A percentile compares a stretch with the other conserved stretches of the same genome.
Evolutionary conservation across 2,888 invertebrate species (phyloP).

Genomic region (Euphydryas editha): DNA sequence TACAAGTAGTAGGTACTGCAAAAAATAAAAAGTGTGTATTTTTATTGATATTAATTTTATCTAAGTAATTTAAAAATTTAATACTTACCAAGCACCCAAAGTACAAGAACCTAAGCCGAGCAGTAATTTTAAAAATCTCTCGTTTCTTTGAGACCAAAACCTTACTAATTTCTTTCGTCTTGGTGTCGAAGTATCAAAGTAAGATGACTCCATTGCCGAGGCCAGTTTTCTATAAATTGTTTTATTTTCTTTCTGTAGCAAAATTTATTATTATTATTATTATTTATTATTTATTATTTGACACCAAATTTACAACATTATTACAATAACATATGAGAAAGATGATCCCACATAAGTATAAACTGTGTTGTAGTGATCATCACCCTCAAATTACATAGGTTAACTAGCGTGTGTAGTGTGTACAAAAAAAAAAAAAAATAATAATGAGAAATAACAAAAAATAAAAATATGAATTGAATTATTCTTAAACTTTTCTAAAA

Average conservation of each 20-base stretch:
- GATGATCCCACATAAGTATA: too few relatives aligned
- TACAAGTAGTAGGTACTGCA: not conserved
- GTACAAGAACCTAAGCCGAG: slow-evolving; percentile 60
- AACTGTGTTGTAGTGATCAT: too few relatives aligned
- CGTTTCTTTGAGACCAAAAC: slow-evolving; percentile 58
- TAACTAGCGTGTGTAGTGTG: too few relatives aligned
- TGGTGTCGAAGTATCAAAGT: slow-evolving; percentile 61
- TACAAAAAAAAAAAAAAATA: too few relatives aligned
- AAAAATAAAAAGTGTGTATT: not conserved
- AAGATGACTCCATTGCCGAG: slow-evolving; percentile 58
- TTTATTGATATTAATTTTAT: not conserved
- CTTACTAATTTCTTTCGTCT: slow-evolving; percentile 53
- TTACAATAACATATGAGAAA: too few relatives aligned
- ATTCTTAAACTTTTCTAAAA: too few relatives aligned
- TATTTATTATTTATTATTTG: not conserved
- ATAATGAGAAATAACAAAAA: too few relatives aligned
- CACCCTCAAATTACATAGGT: too few relatives aligned
- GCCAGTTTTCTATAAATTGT: slow-evolving; percentile 58
- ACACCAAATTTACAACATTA: too few relatives aligned
- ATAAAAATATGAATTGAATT: too few relatives aligned
- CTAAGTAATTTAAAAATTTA: not conserved
- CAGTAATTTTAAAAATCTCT: slow-evolving; percentile 59
- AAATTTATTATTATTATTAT: slow-evolving; percentile 5
- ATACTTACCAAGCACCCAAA: slow-evolving; percentile 60
- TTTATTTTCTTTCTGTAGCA: slow-evolving; percentile 55